A percentile compares a stretch with the other conserved stretches of the same genome.
phyloP scores from a whole-genome alignment of 2,797 vertebrate species.

The Nannoperca australis region DNA sequence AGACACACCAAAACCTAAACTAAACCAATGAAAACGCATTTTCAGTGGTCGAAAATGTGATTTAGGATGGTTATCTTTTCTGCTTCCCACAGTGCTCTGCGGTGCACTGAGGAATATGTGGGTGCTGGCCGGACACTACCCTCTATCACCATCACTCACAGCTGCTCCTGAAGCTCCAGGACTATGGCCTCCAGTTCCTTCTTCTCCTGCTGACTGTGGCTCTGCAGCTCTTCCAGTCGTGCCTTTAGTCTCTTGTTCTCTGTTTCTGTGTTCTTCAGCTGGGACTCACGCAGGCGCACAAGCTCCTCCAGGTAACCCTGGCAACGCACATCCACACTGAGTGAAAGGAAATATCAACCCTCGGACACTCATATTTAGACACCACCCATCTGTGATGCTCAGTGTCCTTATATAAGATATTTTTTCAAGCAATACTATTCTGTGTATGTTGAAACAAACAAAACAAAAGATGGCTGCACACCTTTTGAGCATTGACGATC shows the following conservation, averaged over 20 bases:
- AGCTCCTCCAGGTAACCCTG: constrained; percentile 98
- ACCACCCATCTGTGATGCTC: constrained; percentile 6
- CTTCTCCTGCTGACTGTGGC: constrained; percentile 93
- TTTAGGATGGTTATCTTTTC: neutral
- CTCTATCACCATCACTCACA: constrained; percentile 84
- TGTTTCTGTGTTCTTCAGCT: constrained; percentile 94
- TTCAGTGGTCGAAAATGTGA: neutral
- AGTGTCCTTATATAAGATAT: too few species aligned
- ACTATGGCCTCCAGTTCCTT: constrained; percentile 93
- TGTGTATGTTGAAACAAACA: neutral
- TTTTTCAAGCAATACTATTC: neutral
- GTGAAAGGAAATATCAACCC: constrained; percentile 26
- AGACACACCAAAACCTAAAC: neutral
- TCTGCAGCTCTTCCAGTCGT: constrained; percentile 90
- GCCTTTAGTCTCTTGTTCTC: constrained; percentile 93
- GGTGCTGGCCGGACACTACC: neutral
- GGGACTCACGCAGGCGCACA: constrained; percentile 95
- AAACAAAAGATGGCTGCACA: constrained; percentile 52
- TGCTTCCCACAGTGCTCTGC: neutral
- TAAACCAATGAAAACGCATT: neutral
- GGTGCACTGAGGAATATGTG: neutral
- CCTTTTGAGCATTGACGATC: constrained; percentile 98
- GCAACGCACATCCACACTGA: constrained; percentile 27
- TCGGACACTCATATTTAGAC: neutral
- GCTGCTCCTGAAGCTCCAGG: constrained; percentile 96